Evolutionary conservation across 2,888 invertebrate species (phyloP).

Genomic region (Hololepta plana): DNA sequence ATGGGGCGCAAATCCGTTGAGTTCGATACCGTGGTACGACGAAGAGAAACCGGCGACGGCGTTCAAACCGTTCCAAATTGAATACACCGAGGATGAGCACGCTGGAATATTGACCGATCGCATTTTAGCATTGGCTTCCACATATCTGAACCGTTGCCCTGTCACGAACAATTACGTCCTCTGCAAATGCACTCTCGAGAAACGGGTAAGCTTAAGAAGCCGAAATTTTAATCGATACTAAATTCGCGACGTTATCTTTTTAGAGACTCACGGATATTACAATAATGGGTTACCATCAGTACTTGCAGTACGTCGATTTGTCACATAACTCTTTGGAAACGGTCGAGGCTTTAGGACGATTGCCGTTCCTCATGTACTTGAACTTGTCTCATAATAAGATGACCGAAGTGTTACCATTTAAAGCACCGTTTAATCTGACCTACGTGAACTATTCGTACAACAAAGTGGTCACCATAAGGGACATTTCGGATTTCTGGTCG

Average conservation of each 20-base stretch:
- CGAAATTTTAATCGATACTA: too few relatives aligned
- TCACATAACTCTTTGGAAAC: conserved; percentile 35
- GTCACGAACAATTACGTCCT: conserved; percentile 33
- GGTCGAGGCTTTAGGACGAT: conserved; percentile 30
- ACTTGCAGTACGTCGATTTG: conserved; percentile 39
- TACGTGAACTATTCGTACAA: conserved; percentile 42
- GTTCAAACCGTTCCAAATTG: conserved; percentile 12
- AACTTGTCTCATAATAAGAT: conserved; percentile 37
- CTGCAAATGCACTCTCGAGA: conserved; percentile 31
- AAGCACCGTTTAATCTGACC: conserved; percentile 40
- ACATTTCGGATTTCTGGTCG: conserved; percentile 41
- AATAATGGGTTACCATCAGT: conserved; percentile 33
- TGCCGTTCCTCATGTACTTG: conserved; percentile 37
- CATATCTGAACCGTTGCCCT: conserved; percentile 34
- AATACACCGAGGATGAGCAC: conserved; percentile 16
- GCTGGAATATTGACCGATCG: conserved; percentile 33
- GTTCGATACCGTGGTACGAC: conserved; percentile 14
- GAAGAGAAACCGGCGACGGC: conserved; percentile 10
- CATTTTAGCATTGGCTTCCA: conserved; percentile 31
- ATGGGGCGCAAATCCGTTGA: conserved; percentile 14
- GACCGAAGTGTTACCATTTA: conserved; percentile 32
- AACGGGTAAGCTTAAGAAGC: too few relatives aligned
- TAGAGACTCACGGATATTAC: conserved; percentile 31
- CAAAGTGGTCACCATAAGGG: conserved; percentile 31
- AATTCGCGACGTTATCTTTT: conserved; percentile 10